A percentile compares a stretch with the other conserved stretches of the same genome.
These are phyloP conservation scores for Sipha maydis DNA, from an alignment of 2,888 invertebrate genomes.

Conservation along the genomic window DNA sequence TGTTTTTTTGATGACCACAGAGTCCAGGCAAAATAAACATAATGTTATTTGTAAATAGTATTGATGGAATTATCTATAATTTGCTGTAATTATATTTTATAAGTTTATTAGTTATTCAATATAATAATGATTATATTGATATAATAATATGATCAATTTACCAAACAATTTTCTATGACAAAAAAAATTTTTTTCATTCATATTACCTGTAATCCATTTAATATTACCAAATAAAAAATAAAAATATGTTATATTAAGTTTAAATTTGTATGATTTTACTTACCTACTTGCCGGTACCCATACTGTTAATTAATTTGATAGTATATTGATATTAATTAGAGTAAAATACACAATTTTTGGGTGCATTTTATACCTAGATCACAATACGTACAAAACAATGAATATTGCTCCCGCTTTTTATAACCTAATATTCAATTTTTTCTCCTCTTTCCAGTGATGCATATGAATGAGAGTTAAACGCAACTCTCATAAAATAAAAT, in stretches of 20 bases:
- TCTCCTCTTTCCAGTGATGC: background rate
- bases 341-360: background rate
- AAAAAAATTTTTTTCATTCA: background rate
- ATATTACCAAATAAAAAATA: background rate
- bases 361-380: background rate
- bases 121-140: background rate
- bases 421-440: conserved; percentile 7
- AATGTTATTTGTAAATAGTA: conserved; percentile 11
- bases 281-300: background rate
- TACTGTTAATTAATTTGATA: conserved; percentile 25
- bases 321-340: conserved; percentile 20
- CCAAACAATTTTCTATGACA: conserved; percentile 3
- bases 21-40: conserved; percentile 9
- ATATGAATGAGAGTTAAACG: conserved; percentile 10
- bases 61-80: conserved; percentile 3
- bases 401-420: conserved; percentile 10
- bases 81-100: conserved; percentile 12
- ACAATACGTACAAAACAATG: conserved; percentile 11
- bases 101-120: conserved; percentile 13
- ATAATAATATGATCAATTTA: conserved; percentile 13
- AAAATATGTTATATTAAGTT: conserved; percentile 5
- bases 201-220: background rate
- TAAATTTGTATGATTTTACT: conserved; percentile 9
- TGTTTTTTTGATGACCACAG: background rate
- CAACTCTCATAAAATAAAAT: conserved; percentile 7